Percentiles rank a stretch among this genome's conserved stretches.
Conservation (phyloP, 2,888 invertebrate genomes). For the Allolobophora icterica region DNA sequence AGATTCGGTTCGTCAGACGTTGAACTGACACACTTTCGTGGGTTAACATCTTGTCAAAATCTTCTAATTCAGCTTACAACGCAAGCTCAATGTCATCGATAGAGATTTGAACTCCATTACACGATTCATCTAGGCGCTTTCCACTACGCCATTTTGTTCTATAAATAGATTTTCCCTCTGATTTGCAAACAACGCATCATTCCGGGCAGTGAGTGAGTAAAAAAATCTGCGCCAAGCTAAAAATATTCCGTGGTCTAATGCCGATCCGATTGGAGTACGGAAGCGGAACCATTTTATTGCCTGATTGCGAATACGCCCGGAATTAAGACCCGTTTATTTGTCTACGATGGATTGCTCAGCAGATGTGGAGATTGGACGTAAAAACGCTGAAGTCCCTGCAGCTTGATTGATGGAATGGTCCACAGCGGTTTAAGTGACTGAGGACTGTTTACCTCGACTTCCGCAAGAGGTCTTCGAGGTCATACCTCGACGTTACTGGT, state of each 20-base stretch:
- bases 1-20: no score
- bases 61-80: neutral
- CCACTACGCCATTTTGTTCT: neutral
- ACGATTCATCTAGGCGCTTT: neutral
- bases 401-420: neutral
- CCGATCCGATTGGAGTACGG: neutral
- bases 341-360: neutral
- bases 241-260: neutral
- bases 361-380: neutral
- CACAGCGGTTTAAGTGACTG: neutral
- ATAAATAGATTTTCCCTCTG: neutral
- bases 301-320: neutral
- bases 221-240: neutral
- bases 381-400: neutral
- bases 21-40: no score
- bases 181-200: neutral
- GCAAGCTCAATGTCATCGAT: no score
- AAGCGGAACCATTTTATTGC: neutral
- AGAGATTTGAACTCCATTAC: constrained; percentile 1
- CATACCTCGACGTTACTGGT: neutral
- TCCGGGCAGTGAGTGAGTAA: neutral
- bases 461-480: neutral
- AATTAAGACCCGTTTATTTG: neutral
- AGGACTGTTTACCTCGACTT: neutral
- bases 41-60: neutral